A percentile compares a stretch with the other conserved stretches of the same genome.
Conservation (phyloP, 2,888 invertebrate genomes). For the Blera fallax region DNA sequence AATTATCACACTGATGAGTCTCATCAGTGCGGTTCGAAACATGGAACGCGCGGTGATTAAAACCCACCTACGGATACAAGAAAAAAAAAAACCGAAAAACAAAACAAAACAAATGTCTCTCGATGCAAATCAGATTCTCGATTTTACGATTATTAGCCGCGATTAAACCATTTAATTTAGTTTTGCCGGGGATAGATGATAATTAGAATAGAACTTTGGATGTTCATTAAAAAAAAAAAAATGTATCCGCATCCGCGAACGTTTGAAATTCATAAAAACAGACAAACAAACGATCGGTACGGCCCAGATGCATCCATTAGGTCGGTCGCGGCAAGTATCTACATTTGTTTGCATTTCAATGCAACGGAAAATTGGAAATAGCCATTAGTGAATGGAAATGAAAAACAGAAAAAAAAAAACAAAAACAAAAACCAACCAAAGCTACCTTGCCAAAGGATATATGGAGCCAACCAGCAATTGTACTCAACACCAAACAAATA, state of each 20-base stretch:
- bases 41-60: constrained; percentile 12
- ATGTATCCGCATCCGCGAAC: constrained; percentile 3
- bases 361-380: constrained; percentile 61
- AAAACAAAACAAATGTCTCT: too few relatives aligned
- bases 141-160: constrained; percentile 53
- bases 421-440: not conserved
- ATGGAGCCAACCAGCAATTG: constrained; percentile 36
- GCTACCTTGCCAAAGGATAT: constrained; percentile 25
- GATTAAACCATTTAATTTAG: constrained; percentile 66
- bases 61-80: constrained; percentile 14
- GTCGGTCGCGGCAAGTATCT: not conserved
- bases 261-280: not conserved
- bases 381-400: constrained; percentile 53
- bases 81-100: too few relatives aligned
- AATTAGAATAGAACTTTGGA: constrained; percentile 49
- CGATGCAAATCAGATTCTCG: constrained; percentile 57
- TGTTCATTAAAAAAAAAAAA: constrained; percentile 17
- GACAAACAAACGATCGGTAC: not conserved
- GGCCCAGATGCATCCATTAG: constrained; percentile 27
- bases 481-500: constrained; percentile 28
- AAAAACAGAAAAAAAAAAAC: not conserved
- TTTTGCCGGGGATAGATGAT: constrained; percentile 28
- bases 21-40: not conserved
- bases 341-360: constrained; percentile 52
- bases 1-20: constrained; percentile 6